A percentile compares a stretch with the other conserved stretches of the same genome.
phyloP scores from a whole-genome alignment of 2,113 vertebrate species.

The Paracyprichromis sp. region DNA sequence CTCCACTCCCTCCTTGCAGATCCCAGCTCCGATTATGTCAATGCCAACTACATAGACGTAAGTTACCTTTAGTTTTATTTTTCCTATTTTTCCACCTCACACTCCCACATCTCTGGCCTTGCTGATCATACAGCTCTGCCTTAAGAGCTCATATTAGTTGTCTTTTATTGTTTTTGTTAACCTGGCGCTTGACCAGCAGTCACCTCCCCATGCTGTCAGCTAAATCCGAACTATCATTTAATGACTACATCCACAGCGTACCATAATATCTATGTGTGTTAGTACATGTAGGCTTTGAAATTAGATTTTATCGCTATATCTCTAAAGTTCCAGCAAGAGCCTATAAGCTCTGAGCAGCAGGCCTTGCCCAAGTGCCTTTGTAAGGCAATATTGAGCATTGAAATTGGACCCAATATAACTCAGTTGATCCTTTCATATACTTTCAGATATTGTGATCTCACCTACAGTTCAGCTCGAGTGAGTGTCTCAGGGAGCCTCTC shows the following conservation, averaged over 20 bases:
- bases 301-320: neutral
- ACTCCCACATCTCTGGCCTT: neutral
- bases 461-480: conserved; percentile 14
- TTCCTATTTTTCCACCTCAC: neutral
- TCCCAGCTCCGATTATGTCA: conserved; percentile 86
- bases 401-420: neutral
- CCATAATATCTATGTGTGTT: neutral
- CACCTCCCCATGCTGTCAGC: neutral
- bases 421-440: conserved; percentile 39
- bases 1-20: conserved; percentile 88
- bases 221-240: neutral
- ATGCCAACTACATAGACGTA: conserved; percentile 94
- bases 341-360: neutral
- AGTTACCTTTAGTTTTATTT: conserved; percentile 54
- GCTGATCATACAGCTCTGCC: neutral
- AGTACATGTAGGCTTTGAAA: neutral
- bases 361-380: neutral
- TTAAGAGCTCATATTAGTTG: neutral
- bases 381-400: neutral
- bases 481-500: neutral
- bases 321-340: conserved; percentile 9
- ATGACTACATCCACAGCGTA: neutral
- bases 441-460: conserved; percentile 31
- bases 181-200: neutral
- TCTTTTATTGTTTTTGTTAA: neutral